Evolutionary conservation across 2,888 invertebrate genomes (phyloP).

Genomic region (Branchipolynoe longqiensis): DNA sequence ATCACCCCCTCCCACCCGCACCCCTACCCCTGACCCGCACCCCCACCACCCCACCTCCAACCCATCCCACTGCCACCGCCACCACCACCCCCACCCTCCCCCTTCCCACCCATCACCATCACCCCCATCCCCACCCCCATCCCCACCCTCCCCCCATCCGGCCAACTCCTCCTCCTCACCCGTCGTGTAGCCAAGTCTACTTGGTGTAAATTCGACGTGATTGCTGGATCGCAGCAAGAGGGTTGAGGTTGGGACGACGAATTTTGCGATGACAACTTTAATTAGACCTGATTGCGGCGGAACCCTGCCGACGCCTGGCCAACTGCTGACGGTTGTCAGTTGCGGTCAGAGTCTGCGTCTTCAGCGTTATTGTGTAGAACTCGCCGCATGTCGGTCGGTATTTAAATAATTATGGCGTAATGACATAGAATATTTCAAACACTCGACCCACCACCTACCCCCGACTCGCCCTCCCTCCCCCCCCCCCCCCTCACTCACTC

Average conservation of each 20-base stretch:
- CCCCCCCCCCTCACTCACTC: no score
- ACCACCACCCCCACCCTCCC: neutral
- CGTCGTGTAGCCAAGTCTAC: no score
- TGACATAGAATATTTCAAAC: slow-evolving; percentile 42
- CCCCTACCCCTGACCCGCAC: no score
- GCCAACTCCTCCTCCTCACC: no score
- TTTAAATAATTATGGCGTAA: slow-evolving; percentile 18
- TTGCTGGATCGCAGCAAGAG: slow-evolving; percentile 2
- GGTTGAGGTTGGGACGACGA: neutral
- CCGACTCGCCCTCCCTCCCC: no score
- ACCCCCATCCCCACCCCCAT: no score
- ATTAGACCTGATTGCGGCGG: slow-evolving; percentile 12
- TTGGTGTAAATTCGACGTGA: neutral
- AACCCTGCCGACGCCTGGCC: neutral
- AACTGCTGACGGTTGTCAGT: slow-evolving; percentile 22
- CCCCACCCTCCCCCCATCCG: no score
- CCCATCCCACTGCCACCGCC: neutral
- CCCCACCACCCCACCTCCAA: no score
- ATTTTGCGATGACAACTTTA: slow-evolving; percentile 42
- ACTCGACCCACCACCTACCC: no score
- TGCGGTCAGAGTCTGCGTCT: neutral
- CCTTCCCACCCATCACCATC: no score
- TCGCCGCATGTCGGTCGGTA: slow-evolving; percentile 2
- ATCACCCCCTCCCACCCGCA: no score
- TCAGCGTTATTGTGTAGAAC: neutral